Percentiles rank a stretch among this genome's conserved stretches.
Conservation (phyloP, 2,113 vertebrate species). For the Platichthys stellatus region DNA sequence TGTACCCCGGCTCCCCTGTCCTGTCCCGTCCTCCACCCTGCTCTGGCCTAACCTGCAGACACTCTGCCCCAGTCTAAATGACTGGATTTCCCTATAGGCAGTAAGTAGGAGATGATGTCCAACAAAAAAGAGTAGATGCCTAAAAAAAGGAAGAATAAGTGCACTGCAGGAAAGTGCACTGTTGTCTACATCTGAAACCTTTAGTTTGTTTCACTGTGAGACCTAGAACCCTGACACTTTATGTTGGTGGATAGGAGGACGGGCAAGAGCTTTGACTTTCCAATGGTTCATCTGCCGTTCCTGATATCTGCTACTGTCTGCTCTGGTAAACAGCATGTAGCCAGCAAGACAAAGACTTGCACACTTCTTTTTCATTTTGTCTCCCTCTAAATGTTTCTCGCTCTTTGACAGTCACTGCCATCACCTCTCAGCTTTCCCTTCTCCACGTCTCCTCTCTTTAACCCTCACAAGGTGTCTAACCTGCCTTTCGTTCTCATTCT, state of each 20-base stretch:
- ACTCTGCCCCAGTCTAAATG: slow-evolving; percentile 53
- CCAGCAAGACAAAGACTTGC: slow-evolving; percentile 63
- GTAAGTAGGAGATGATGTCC: slow-evolving; percentile 22
- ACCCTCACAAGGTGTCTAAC: slow-evolving; percentile 69
- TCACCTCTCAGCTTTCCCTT: slow-evolving; percentile 45
- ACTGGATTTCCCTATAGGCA: slow-evolving; percentile 35
- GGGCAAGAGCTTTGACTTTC: slow-evolving; percentile 42
- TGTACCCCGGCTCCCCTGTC: slow-evolving; percentile 55
- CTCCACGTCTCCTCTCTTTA: slow-evolving; percentile 52
- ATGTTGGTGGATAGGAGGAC: slow-evolving; percentile 41
- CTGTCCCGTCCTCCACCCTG: slow-evolving; percentile 46
- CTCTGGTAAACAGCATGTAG: slow-evolving; percentile 58
- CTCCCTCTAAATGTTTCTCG: slow-evolving; percentile 43
- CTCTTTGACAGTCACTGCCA: slow-evolving; percentile 58
- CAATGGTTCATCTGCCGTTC: slow-evolving; percentile 36
- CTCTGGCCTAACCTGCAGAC: slow-evolving; percentile 39
- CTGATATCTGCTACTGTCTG: slow-evolving; percentile 57
- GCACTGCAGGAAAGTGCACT: slow-evolving; percentile 13
- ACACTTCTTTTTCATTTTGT: slow-evolving; percentile 44
- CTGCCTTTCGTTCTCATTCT: slow-evolving; percentile 62
- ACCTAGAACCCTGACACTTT: slow-evolving; percentile 42
- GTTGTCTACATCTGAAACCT: slow-evolving; percentile 40
- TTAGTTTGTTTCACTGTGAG: slow-evolving; percentile 39
- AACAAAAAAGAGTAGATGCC: slow-evolving; percentile 18
- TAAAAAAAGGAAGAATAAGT: slow-evolving; percentile 46